Base-by-base conservation (phyloP, 2,113 vertebrate species). In the Notechis scutatus region DNA sequence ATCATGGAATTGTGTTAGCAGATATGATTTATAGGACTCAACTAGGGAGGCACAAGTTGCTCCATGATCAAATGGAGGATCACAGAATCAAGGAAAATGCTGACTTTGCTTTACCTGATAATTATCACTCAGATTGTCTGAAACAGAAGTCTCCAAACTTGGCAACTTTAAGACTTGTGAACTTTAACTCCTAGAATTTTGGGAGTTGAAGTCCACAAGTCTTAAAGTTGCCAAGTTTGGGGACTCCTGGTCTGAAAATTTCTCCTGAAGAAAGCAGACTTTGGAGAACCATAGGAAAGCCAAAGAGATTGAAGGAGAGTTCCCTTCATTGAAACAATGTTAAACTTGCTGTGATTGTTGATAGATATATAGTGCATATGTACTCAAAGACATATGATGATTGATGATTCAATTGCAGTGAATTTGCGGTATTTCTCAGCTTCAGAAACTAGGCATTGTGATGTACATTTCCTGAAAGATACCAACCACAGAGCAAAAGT, bases 381-480 rank as follows among this genome's bases (percentile, higher is more conserved):
- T 74, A 91, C 85, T 85, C 4, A 45, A 45, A 45, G 45, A 45
- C 45, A 6, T 45, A 45, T 45, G 45, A 45, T 45, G 45, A 45
- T 18, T 92, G 92, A 87, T 93, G 92, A 87, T 87, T 45, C 91
- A 95, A 87, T 64, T 92, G 85, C 89, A 39, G 86, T 94, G 95
- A 93, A 92, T 94, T 95, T 96, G 92, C 92, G 94, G 95, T 95
- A 96, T 93, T 69, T 5, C 92, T 39, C 85, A 90, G 88, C 94
- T 93, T 86, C 86, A 91, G 90, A 96, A 95, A 56, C 42, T 56
- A 52, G 0, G 12, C 10, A 94, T 95, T 96, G 86, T 94, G 86
- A 95, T 95, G 95, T 92, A 96, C 90, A 94, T 96, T 95, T 95
- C 91, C 91, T 42, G 42, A 91, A 96, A 95, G 96, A 91, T 90